Evolutionary conservation across 2,888 invertebrate genomes (phyloP).

Genomic region (Uloborus plumipes): DNA sequence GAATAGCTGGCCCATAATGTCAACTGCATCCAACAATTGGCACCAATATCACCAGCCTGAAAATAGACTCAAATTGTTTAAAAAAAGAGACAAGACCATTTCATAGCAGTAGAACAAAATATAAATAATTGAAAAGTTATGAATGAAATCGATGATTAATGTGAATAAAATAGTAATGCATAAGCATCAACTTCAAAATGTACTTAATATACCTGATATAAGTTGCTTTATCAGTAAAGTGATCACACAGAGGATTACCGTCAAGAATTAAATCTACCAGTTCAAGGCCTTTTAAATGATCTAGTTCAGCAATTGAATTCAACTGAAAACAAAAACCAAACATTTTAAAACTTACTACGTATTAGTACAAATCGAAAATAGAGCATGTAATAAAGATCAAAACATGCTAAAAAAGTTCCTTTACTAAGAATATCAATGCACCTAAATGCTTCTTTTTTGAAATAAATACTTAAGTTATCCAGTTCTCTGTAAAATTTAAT

Average conservation of each 20-base stretch:
- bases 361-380: too few species aligned
- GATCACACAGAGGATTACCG: constrained; percentile 84
- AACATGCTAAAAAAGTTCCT: too few species aligned
- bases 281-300: constrained; percentile 79
- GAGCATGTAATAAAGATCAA: too few species aligned
- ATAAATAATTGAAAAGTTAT: background rate
- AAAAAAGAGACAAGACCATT: background rate
- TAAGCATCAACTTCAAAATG: background rate
- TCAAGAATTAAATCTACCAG: constrained; percentile 83
- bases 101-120: background rate
- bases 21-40: constrained; percentile 30
- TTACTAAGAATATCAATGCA: too few species aligned
- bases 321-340: constrained; percentile 17
- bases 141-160: background rate
- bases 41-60: constrained; percentile 22
- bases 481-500: too few species aligned
- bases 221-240: constrained; percentile 81
- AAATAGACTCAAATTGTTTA: constrained; percentile 9
- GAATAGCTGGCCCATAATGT: constrained; percentile 17
- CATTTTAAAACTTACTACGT: too few species aligned
- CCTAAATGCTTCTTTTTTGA: too few species aligned
- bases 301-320: constrained; percentile 72
- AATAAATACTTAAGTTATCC: too few species aligned
- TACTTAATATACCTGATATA: constrained; percentile 81
- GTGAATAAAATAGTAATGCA: background rate